Evolutionary conservation across 2,113 vertebrate species (phyloP), one percentile per base, ranked within the genome.

Genomic region (Cygnus atratus): DNA sequence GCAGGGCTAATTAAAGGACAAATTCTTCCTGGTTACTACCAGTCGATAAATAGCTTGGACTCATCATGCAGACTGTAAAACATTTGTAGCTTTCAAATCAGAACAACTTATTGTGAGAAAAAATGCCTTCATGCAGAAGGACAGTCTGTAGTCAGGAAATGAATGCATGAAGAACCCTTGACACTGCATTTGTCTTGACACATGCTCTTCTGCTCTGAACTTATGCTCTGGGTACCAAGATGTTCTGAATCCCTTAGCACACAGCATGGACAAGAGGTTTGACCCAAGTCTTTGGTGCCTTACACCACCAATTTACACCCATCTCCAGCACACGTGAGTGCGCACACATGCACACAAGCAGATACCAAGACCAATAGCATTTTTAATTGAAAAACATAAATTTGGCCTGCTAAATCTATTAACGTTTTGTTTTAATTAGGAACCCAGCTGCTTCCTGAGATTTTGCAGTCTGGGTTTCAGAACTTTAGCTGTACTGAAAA

Each of bases 371-470:
- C 90, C 88, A 57, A 88, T 66, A 71, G 67, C 15, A 13, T 84
- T 95, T 97, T 93, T 97, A 98, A 98, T 97, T 98, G 97, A 97
- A 97, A 98, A 97, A 95, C 97, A 98, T 98, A 98, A 97, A 97
- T 98, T 98, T 98, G 97, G 96, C 96, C 98, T 98, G 97, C 98
- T 98, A 98, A 97, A 97, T 96, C 98, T 98, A 98, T 98, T 98
- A 98, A 97, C 65, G 13, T 96, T 98, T 98, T 96, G 96, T 98
- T 98, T 98, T 98, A 98, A 98, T 98, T 98, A 98, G 98, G 97
- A 98, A 97, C 94, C 97, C 98, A 98, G 98, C 97, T 98, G 98
- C 97, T 98, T 98, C 97, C 98, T 97, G 97, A 97, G 97, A 97
- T 98, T 97, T 96, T 84, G 93, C 97, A 98, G 97, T 50, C 97